phyloP scores from a whole-genome alignment of 2,113 vertebrate genomes.

The Neofelis nebulosa region DNA sequence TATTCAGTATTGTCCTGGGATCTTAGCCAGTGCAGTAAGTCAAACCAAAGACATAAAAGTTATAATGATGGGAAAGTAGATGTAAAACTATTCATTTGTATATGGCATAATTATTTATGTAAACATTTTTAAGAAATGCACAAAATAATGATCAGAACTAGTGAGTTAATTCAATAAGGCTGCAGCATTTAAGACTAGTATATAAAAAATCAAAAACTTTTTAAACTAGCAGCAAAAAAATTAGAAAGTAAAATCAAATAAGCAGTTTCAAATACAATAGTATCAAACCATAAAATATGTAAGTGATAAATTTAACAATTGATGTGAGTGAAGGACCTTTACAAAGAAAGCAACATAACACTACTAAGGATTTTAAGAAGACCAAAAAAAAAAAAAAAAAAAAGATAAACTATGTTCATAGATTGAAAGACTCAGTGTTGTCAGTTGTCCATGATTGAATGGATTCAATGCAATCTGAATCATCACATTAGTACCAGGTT shows the following conservation, averaged over 20 bases:
- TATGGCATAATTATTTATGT: not conserved
- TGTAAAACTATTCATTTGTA: not conserved
- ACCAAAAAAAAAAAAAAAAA: not conserved
- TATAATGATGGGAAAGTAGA: not conserved
- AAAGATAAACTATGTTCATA: not conserved
- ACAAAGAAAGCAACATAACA: not conserved
- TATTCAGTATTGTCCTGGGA: not conserved
- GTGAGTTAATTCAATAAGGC: not conserved
- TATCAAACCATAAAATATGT: not conserved
- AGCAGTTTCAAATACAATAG: not conserved
- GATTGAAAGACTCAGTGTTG: not conserved
- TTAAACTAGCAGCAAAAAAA: not conserved
- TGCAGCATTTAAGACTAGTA: not conserved
- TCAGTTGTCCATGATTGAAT: not conserved
- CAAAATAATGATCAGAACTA: not conserved
- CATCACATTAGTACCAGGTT: not conserved
- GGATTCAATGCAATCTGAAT: not conserved
- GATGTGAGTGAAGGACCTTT: not conserved
- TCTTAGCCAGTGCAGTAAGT: not conserved
- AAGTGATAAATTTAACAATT: not conserved
- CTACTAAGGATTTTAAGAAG: not conserved
- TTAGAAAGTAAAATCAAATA: not conserved
- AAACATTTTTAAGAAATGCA: not conserved
- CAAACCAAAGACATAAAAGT: not conserved
- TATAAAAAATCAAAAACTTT: not conserved